Percentiles rank a stretch among this genome's conserved stretches.
Conservation (phyloP, 2,113 vertebrate genomes). For the Stegostoma tigrinum region DNA sequence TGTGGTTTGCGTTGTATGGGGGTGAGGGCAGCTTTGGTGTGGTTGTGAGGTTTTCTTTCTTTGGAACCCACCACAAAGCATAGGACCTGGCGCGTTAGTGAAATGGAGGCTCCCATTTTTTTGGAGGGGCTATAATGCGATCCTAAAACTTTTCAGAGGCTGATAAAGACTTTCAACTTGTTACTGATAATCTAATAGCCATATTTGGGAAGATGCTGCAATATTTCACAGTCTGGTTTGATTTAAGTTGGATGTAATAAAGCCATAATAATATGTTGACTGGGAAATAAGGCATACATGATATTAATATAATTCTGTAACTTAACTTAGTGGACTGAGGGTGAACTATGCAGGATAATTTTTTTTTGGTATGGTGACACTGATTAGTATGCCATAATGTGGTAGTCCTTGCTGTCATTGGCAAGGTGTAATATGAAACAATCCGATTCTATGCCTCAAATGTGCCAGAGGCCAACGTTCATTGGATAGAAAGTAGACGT, state of each 20-base stretch:
- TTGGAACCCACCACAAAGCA: background rate
- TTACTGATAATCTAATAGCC: background rate
- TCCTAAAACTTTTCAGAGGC: background rate
- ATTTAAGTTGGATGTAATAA: background rate
- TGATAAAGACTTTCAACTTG: background rate
- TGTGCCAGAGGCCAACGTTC: background rate
- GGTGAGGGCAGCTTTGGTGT: too few species aligned
- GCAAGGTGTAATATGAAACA: background rate
- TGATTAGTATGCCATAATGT: background rate
- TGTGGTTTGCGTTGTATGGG: background rate
- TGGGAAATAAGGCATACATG: background rate
- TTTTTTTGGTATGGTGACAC: background rate
- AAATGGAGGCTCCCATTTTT: background rate
- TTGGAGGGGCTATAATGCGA: background rate
- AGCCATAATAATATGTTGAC: background rate
- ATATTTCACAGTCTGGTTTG: slow-evolving; percentile 3
- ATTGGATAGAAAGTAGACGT: background rate
- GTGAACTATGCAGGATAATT: background rate
- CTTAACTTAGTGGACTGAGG: background rate
- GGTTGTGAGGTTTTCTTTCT: background rate
- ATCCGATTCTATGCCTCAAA: background rate
- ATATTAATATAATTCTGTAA: background rate
- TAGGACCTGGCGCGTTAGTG: background rate
- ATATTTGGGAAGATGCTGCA: background rate
- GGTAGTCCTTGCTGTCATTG: background rate